Evolutionary conservation across 2,888 invertebrate species (phyloP).

Genomic region (Lithophane semibrunnea): DNA sequence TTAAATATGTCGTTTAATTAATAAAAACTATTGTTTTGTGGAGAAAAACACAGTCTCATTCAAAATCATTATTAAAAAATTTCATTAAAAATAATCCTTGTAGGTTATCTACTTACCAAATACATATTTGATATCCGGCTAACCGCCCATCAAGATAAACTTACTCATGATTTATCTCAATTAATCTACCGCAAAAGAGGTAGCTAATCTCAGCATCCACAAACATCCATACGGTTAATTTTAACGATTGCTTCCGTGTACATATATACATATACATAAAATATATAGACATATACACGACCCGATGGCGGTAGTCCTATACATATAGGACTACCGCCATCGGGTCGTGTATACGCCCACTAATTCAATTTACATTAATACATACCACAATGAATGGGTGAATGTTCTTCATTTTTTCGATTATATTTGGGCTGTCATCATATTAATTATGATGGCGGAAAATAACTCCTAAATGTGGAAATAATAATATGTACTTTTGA

Average conservation of each 20-base stretch:
- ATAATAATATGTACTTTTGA: not conserved
- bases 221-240: conserved; percentile 34
- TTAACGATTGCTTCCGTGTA: conserved; percentile 54
- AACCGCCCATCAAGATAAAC: conserved; percentile 17
- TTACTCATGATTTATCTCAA: conserved; percentile 42
- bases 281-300: conserved; percentile 25
- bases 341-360: conserved; percentile 79
- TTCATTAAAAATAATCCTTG: not conserved
- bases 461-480: not conserved
- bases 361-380: conserved; percentile 86
- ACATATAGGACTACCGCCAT: conserved; percentile 60
- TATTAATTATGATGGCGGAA: not conserved
- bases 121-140: not conserved
- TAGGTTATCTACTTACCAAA: not conserved
- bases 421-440: not conserved
- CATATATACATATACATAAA: not conserved
- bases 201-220: conserved; percentile 49
- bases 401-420: conserved; percentile 51
- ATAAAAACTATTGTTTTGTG: too few species aligned
- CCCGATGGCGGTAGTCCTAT: too few species aligned
- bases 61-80: not conserved
- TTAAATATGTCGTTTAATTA: too few species aligned
- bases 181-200: conserved; percentile 42
- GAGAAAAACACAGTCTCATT: not conserved
- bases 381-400: conserved; percentile 67